Percentiles rank a stretch among this genome's conserved stretches.
Conservation (phyloP, 1,140 invertebrate species). For the Procambarus clarkii region DNA sequence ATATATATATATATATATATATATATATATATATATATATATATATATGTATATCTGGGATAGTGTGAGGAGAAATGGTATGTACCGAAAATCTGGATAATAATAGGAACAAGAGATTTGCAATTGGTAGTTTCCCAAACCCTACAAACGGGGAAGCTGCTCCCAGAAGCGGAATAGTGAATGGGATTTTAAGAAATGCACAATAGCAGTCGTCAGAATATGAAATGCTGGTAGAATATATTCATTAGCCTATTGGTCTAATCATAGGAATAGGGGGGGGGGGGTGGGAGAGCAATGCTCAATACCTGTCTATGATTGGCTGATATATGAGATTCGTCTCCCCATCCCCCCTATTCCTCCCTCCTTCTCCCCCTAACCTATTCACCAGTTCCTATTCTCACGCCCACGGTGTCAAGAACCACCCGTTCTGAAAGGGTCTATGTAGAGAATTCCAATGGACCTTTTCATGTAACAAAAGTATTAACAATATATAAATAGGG, state of each 20-base stretch:
- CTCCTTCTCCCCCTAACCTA: too few species aligned
- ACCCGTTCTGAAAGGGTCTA: too few species aligned
- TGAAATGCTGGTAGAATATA: constrained; percentile 22
- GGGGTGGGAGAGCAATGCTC: background rate
- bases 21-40: too few species aligned
- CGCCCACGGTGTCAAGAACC: background rate
- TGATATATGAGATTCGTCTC: constrained; percentile 21
- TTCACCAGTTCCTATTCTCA: background rate
- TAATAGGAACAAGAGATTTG: constrained; percentile 1
- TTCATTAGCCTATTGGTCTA: constrained; percentile 16
- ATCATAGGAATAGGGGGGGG: background rate
- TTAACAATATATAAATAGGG: too few species aligned
- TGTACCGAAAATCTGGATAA: background rate
- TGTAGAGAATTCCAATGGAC: too few species aligned
- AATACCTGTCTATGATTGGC: constrained; percentile 52
- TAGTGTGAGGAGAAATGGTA: too few species aligned
- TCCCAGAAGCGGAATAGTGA: constrained; percentile 21
- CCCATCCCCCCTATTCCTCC: background rate
- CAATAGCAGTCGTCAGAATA: constrained; percentile 48
- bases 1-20: too few species aligned
- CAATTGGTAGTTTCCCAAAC: constrained; percentile 36
- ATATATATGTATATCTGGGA: too few species aligned
- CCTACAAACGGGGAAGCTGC: background rate
- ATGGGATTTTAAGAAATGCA: constrained; percentile 37
- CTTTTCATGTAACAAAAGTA: too few species aligned